These are phyloP conservation scores for Linurgus olivaceus DNA, from an alignment of 2,797 vertebrate species.

Conservation along the genomic window DNA sequence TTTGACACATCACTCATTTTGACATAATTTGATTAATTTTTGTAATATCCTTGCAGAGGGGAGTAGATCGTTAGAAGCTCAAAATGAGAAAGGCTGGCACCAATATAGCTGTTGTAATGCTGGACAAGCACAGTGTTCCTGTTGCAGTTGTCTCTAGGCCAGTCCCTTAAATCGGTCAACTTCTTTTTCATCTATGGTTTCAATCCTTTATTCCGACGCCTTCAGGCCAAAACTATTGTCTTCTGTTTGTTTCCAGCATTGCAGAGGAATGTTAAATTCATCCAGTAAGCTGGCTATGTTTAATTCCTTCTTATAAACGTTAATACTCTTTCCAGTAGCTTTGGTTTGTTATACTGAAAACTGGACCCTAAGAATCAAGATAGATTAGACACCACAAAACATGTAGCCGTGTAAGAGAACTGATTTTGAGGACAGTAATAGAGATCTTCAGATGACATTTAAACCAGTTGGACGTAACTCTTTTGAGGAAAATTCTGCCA, in stretches of 20 bases:
- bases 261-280: slow-evolving; percentile 2
- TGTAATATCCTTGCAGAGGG: not conserved
- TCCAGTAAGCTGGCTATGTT: not conserved
- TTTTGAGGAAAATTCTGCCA: not conserved
- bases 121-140: not conserved
- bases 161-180: not conserved
- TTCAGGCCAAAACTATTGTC: not conserved
- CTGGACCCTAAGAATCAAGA: not conserved
- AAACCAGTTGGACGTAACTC: not conserved
- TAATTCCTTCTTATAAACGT: not conserved
- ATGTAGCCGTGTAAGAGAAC: not conserved
- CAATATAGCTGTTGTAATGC: not conserved
- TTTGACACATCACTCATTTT: not conserved
- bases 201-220: not conserved
- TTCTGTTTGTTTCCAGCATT: not conserved
- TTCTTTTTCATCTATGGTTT: not conserved
- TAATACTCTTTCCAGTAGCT: not conserved
- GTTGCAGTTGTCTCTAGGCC: not conserved
- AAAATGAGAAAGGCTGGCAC: not conserved
- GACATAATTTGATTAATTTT: not conserved
- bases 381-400: not conserved
- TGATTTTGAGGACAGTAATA: not conserved
- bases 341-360: slow-evolving; percentile 3
- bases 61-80: not conserved
- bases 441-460: not conserved